Percentiles rank a stretch among this genome's conserved stretches.
Evolutionary conservation across 1,140 invertebrate species (phyloP).

Genomic region (Oryzaephilus surinamensis): DNA sequence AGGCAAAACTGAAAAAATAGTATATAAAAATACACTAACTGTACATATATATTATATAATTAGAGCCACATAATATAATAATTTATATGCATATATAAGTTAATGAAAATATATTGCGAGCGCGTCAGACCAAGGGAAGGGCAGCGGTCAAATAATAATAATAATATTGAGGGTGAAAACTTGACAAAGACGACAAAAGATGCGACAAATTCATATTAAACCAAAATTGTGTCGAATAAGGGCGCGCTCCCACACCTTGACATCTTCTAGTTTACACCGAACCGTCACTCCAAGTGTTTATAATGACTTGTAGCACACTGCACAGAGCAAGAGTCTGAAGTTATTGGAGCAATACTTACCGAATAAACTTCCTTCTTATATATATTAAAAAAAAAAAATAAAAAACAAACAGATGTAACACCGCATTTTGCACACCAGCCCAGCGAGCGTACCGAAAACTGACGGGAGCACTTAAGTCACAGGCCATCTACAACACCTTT

Average conservation of each 20-base stretch:
- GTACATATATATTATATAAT: conserved; percentile 13
- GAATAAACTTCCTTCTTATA: conserved; percentile 26
- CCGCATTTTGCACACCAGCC: conserved; percentile 19
- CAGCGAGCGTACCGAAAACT: conserved; percentile 24
- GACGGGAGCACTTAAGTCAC: too few relatives aligned
- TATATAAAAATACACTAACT: conserved; percentile 19
- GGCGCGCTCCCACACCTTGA: conserved; percentile 9
- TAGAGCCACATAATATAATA: conserved; percentile 16
- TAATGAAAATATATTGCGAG: conserved; percentile 10
- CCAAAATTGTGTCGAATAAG: too few relatives aligned
- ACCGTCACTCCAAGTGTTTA: conserved; percentile 29
- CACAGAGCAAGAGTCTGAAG: conserved; percentile 35
- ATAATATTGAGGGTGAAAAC: too few relatives aligned
- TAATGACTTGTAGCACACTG: conserved; percentile 32
- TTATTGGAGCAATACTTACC: conserved; percentile 30
- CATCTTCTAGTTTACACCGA: conserved; percentile 13
- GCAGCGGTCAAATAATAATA: too few relatives aligned
- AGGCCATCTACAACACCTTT: too few relatives aligned
- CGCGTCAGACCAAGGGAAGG: conserved; percentile 11
- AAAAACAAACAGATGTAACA: too few relatives aligned
- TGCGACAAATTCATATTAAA: too few relatives aligned
- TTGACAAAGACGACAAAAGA: too few relatives aligned
- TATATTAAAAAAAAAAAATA: too few relatives aligned
- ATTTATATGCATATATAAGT: conserved; percentile 13
- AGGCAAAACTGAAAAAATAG: conserved; percentile 15